Conservation (phyloP, 2,888 invertebrate species). For the Acleris literana region DNA sequence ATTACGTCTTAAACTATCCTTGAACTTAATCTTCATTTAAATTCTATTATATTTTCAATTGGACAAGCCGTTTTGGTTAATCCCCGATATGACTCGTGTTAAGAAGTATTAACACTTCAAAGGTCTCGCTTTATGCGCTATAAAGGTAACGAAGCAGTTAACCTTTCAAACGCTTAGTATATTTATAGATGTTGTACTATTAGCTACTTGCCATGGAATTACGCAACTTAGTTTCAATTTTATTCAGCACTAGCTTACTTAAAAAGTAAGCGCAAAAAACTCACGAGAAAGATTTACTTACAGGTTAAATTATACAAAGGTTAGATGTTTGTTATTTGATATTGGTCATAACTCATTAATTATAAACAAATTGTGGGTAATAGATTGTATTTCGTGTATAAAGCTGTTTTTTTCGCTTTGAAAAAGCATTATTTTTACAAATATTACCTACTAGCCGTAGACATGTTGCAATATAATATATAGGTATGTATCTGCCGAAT, state of each 20-base stretch:
- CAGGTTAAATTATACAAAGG: no score
- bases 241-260: neutral
- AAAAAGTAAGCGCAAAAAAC: neutral
- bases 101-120: slow-evolving; percentile 15
- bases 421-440: no score
- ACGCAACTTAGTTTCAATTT: neutral
- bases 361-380: no score
- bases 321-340: no score
- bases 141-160: slow-evolving; percentile 6
- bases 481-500: no score
- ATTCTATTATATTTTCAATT: slow-evolving; percentile 11
- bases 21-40: neutral
- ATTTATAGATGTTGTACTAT: neutral
- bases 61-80: slow-evolving; percentile 7
- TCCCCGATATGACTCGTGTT: slow-evolving; percentile 4
- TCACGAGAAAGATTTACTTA: no score
- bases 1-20: no score
- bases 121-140: slow-evolving; percentile 12
- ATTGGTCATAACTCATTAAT: no score
- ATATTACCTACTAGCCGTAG: no score
- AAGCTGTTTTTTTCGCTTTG: no score
- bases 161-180: slow-evolving; percentile 16
- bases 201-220: neutral
- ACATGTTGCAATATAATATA: no score
- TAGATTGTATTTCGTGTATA: no score